These are phyloP conservation scores for Enteromius afrohamiltoni DNA, from an alignment of 2,797 vertebrate species.

Conservation along the genomic window DNA sequence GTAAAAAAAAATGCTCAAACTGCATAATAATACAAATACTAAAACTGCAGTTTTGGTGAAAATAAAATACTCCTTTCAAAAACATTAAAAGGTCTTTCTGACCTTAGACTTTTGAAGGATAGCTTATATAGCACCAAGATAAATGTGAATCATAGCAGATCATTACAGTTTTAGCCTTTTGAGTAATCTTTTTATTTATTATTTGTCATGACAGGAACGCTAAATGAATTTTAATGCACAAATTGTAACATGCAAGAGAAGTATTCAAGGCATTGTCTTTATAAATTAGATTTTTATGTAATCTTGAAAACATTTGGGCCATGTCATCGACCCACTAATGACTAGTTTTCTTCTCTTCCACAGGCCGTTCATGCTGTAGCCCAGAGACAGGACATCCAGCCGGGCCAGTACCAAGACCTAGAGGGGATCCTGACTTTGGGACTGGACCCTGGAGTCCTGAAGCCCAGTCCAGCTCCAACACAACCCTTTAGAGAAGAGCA, in stretches of 20 bases:
- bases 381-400: constrained; percentile 60
- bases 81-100: neutral
- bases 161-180: neutral
- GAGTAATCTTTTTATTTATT: neutral
- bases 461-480: constrained; percentile 49
- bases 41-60: neutral
- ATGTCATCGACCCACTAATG: neutral
- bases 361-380: constrained; percentile 65
- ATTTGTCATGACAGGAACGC: neutral
- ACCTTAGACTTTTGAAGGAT: neutral
- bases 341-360: constrained; percentile 23
- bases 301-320: neutral
- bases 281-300: neutral
- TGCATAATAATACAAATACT: neutral
- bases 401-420: constrained; percentile 62
- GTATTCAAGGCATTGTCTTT: neutral
- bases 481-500: constrained; percentile 37
- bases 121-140: neutral
- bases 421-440: constrained; percentile 65
- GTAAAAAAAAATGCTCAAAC: neutral
- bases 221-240: neutral
- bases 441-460: constrained; percentile 57
- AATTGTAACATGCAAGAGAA: neutral
- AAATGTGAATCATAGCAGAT: neutral
- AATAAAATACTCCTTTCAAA: neutral